Evolutionary conservation across 1,140 invertebrate genomes (phyloP), one percentile per base, ranked within the genome.

Genomic region (Pristionchus pacificus): DNA sequence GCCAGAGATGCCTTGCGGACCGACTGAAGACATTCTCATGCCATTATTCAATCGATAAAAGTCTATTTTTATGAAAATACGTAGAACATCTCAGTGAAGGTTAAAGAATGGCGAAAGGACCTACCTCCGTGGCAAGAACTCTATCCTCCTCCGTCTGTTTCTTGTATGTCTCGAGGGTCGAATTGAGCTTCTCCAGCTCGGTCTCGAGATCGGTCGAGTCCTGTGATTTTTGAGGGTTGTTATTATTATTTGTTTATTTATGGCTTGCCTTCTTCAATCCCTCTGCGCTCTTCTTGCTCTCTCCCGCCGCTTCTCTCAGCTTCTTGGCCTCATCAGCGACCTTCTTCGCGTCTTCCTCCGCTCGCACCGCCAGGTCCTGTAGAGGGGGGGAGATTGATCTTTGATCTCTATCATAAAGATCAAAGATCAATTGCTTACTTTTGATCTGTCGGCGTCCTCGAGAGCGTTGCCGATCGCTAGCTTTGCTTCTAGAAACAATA

Each of bases 391-490:
- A n/a, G n/a, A n/a, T n/a, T n/a, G n/a, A n/a, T n/a, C n/a, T n/a
- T n/a, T n/a, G n/a, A n/a, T n/a, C n/a, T n/a, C n/a, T n/a, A n/a
- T n/a, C n/a, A n/a, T n/a, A n/a, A n/a, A n/a, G n/a, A n/a, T n/a
- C n/a, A n/a, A n/a, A n/a, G n/a, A n/a, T n/a, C n/a, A n/a, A n/a
- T n/a, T n/a, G n/a, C n/a, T n/a, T n/a, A n/a, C n/a, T n/a, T 49
- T 15, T 14, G 79, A 76, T 27, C 68, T 27, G 10, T 80, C 60
- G 1, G 79, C 81, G 68, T 80, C 76, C n/a, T 58, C 60, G 25
- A 49, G 68, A 31, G 80, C 76, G 38, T 68, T 64, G 60, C 79
- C 80, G 58, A 83, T 76, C n/a, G 67, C 69, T 2, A 29, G 33
- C 32, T 79, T 74, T 25, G 80, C 76, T 24, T 76, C 72, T 15